These are phyloP conservation scores for Habropoda laboriosa DNA, from an alignment of 1,140 invertebrate species.

Conservation along the genomic window DNA sequence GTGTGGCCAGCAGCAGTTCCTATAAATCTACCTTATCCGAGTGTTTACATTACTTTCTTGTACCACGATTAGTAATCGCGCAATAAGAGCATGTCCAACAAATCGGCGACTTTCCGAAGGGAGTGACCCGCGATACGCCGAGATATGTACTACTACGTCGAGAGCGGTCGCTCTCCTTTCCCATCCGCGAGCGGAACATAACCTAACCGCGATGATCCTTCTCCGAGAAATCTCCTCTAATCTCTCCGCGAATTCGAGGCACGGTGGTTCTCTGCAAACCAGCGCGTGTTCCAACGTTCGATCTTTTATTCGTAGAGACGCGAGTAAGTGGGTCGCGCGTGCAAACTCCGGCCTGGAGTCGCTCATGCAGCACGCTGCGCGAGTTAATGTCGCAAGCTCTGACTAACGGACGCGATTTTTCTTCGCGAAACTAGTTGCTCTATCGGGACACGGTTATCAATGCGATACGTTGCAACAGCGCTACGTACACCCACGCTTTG, in stretches of 20 bases:
- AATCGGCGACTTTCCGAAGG: conserved; percentile 60
- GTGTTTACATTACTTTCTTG: conserved; percentile 77
- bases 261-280: too few relatives aligned
- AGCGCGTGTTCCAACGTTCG: not conserved
- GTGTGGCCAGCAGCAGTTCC: conserved; percentile 53
- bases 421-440: conserved; percentile 73
- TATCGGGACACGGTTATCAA: conserved; percentile 73
- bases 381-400: conserved; percentile 71
- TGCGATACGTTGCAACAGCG: conserved; percentile 73
- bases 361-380: conserved; percentile 70
- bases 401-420: conserved; percentile 79
- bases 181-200: not conserved
- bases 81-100: conserved; percentile 70
- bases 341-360: conserved; percentile 68
- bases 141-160: conserved; percentile 44
- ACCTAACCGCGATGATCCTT: too few relatives aligned
- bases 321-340: conserved; percentile 71
- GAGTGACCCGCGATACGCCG: conserved; percentile 18
- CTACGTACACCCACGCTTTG: conserved; percentile 74
- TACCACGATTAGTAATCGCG: conserved; percentile 76
- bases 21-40: conserved; percentile 76
- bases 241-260: too few relatives aligned
- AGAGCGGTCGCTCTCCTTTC: not conserved
- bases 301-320: conserved; percentile 18
- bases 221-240: too few relatives aligned